A percentile compares a stretch with the other conserved stretches of the same genome.
These are phyloP conservation scores for Caenorhabditis becei DNA, from an alignment of 2,888 invertebrate genomes.

Conservation along the genomic window DNA sequence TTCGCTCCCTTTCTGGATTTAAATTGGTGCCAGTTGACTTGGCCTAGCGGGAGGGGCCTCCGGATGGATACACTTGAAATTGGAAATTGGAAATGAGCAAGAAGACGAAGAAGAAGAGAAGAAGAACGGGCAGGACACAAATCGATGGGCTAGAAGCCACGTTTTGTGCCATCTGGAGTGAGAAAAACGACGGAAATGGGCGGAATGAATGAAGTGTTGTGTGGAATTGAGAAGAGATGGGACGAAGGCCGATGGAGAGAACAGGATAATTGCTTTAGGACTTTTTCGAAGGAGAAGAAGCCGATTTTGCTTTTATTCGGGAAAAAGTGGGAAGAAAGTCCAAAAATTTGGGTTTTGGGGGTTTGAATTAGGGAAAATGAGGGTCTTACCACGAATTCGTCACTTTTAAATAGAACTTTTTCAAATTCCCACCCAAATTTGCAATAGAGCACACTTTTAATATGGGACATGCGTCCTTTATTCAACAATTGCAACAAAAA, in stretches of 20 bases:
- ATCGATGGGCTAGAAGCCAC: conserved; percentile 4
- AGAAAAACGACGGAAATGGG: background rate
- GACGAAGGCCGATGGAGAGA: background rate
- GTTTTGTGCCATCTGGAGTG: background rate
- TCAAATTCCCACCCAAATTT: too few relatives aligned
- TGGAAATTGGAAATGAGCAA: conserved; percentile 12
- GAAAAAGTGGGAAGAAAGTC: background rate
- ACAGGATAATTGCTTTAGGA: background rate
- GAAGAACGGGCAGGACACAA: background rate
- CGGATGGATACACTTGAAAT: conserved; percentile 1
- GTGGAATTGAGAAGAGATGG: too few relatives aligned
- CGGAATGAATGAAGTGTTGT: background rate
- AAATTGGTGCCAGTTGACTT: background rate
- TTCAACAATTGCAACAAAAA: background rate
- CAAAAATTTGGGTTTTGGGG: background rate
- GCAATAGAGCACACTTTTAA: too few relatives aligned
- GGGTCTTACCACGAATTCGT: too few relatives aligned
- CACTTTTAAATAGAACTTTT: too few relatives aligned
- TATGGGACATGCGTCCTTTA: too few relatives aligned
- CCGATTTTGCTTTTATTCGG: too few relatives aligned
- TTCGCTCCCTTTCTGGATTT: too few relatives aligned
- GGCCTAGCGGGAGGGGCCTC: background rate
- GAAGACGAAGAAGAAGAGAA: conserved; percentile 11
- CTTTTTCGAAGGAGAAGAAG: too few relatives aligned
- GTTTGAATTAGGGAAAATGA: background rate